A percentile compares a stretch with the other conserved stretches of the same genome.
Evolutionary conservation across 2,888 invertebrate genomes (phyloP).

Genomic region (Heliconius ethilla): DNA sequence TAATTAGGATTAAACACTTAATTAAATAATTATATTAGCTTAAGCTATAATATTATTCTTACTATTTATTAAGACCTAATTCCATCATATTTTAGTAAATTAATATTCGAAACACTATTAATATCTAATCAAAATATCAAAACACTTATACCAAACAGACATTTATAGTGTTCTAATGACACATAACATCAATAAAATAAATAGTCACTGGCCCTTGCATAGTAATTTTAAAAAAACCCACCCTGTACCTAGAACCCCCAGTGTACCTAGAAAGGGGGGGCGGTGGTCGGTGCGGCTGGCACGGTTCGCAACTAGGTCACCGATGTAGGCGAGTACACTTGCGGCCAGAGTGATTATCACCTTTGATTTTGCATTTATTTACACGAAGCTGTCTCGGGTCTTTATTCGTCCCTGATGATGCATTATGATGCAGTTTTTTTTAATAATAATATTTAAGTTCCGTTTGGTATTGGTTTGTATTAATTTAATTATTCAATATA

Average conservation of each 20-base stretch:
- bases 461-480: neutral
- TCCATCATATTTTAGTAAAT: neutral
- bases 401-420: slow-evolving; percentile 1
- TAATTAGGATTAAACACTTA: neutral
- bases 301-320: slow-evolving; percentile 54
- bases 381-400: slow-evolving; percentile 13
- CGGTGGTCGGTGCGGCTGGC: slow-evolving; percentile 51
- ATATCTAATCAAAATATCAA: neutral
- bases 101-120: neutral
- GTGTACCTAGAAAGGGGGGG: slow-evolving; percentile 48
- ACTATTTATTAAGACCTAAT: neutral
- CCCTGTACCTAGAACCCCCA: neutral
- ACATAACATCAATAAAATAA: slow-evolving; percentile 4
- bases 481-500: neutral
- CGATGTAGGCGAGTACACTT: slow-evolving; percentile 39
- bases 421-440: neutral
- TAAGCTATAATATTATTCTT: neutral
- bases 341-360: slow-evolving; percentile 38
- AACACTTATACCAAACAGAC: neutral
- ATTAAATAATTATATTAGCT: neutral
- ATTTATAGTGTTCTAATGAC: no score
- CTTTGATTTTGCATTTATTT: slow-evolving; percentile 36
- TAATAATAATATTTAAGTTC: neutral
- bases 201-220: slow-evolving; percentile 33
- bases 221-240: slow-evolving; percentile 45